These are phyloP conservation scores for Coptotermes formosanus DNA, from an alignment of 1,140 invertebrate species.

Conservation along the genomic window DNA sequence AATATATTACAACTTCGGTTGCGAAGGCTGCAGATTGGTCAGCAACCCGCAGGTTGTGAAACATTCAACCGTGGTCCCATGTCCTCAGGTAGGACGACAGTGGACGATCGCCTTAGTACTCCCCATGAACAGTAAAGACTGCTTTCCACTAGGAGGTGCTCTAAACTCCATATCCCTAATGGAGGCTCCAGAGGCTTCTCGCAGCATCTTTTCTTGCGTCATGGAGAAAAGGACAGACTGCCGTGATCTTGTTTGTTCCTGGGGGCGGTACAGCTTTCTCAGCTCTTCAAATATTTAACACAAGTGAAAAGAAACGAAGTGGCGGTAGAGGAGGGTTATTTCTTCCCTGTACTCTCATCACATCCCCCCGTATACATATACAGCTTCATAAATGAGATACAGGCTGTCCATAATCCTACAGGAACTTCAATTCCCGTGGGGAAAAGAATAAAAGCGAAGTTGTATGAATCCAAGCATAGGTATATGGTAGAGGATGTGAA, in stretches of 20 bases:
- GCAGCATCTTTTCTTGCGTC: not conserved
- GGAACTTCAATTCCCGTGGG: not conserved
- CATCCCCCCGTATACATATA: not conserved
- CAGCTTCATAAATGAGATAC: constrained; percentile 6
- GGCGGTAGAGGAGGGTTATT: not conserved
- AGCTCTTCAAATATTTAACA: constrained; percentile 10
- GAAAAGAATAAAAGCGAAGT: not conserved
- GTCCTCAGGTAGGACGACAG: not conserved
- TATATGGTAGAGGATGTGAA: not conserved
- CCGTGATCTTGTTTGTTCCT: not conserved
- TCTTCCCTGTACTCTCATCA: constrained; percentile 13
- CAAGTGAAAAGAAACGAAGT: not conserved
- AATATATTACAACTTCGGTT: too few relatives aligned
- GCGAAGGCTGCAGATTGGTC: too few relatives aligned
- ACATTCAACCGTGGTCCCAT: too few relatives aligned
- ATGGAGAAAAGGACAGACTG: not conserved
- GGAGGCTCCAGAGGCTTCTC: not conserved
- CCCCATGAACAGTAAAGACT: not conserved
- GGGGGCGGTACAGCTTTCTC: not conserved
- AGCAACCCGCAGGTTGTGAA: too few relatives aligned
- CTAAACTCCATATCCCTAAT: not conserved
- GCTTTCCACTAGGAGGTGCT: not conserved
- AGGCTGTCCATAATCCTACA: not conserved
- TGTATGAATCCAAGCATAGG: not conserved
- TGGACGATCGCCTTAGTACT: not conserved